Base-by-base conservation (phyloP, 2,113 vertebrate genomes). In the Colaptes auratus region DNA sequence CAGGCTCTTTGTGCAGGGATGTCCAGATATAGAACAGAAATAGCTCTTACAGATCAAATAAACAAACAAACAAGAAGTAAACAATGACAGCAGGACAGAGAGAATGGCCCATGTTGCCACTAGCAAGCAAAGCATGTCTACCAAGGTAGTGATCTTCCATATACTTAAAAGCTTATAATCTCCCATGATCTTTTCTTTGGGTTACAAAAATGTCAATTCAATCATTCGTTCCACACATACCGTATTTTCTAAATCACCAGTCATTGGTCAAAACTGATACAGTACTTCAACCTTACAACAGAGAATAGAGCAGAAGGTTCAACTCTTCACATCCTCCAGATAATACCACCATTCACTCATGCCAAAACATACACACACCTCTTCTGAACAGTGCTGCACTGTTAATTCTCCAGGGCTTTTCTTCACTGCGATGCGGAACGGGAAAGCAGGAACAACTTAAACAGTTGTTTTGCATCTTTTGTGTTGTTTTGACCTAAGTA, bases 191-290 rank as follows among this genome's bases (percentile, higher is more conserved):
- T 92, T 77, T 77, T 86, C 46, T 88, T 31, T 46, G 23, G 35
- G 70, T 81, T 87, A 89, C 83, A 89, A 63, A 90, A 89, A 91
- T 24, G n/a, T n/a, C 71, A 89, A 70, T 80, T 87, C n/a, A 31
- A 53, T 71, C 36, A 79, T 36, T 92, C 39, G 36, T 91, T 76
- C 36, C 48, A 13, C 14, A 76, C 12, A 30, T 13, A 84, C 33
- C 15, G 78, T 7, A 46, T 86, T 88, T 81, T 42, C 61, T 69
- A 81, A 92, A 81, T n/a, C 8, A 2, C 44, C n/a, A 36, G 35
- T n/a, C 64, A 70, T 63, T 15, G 8, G 23, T 55, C 55, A 61
- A 79, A 90, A 72, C 25, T n/a, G 36, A 93, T 7, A 33, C 11
- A 42, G 9, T 25, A 80, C 19, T 65, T 90, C 7, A 76, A 82